Evolutionary conservation across 2,113 vertebrate species (phyloP), one percentile per base, ranked within the genome.

Genomic region (Stigmatopora argus): DNA sequence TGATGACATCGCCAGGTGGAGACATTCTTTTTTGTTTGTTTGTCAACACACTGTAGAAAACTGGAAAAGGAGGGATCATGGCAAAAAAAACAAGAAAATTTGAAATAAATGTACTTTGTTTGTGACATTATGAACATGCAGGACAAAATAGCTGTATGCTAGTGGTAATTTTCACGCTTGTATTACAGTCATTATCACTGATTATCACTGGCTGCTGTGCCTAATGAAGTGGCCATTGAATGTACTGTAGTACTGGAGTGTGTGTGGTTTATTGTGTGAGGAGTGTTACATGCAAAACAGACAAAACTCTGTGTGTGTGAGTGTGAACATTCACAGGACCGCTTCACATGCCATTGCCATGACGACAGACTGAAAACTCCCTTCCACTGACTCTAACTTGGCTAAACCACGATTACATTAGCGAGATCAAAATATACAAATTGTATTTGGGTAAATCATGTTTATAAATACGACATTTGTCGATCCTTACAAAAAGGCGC

Each of bases 281-380:
- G 53, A 17, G 23, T 17, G 53, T 31, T 56, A 31, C 23, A 56
- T 13, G 7, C 53, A 56, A 31, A 31, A 56, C 52, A 55, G 52
- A 55, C 21, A 55, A 14, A 55, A 55, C 52, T 55, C 45, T 46
- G 53, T 56, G 53, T 56, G 53, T 31, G 23, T 31, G 53, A 26
- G 53, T 56, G 53, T 31, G 23, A 56, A 56, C 53, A 31, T 56
- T 56, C 53, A 31, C 53, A 31, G 53, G 53, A 23, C 13, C 12
- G 53, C 21, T 56, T 56, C 53, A 56, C 53, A 56, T 56, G 12
- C 53, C 53, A 56, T 56, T 23, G 53, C 12, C 53, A 31, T 56
- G 53, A 56, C 53, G 53, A 56, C 23, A 1, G 23, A 31, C 23
- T 31, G 53, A 56, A 31, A 56, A 56, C 13, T 31, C 23, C 7